A percentile compares a stretch with the other conserved stretches of the same genome.
Conservation (phyloP, 2,797 vertebrate genomes). For the Kryptopterus vitreolus region DNA sequence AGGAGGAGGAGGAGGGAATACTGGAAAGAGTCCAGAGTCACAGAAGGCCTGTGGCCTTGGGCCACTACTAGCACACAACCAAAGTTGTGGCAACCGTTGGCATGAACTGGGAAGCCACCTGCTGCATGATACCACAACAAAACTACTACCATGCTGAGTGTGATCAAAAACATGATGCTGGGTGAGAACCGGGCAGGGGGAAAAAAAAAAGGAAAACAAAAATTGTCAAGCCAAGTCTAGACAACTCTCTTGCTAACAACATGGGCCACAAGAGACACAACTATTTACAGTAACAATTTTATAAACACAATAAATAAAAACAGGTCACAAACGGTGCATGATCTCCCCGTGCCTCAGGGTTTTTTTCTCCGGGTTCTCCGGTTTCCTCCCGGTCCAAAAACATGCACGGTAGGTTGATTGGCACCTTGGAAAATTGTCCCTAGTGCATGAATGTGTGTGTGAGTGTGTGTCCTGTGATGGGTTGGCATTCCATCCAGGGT, state of each 20-base stretch:
- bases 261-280: neutral
- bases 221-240: slow-evolving; percentile 10
- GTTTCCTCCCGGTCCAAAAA: no score
- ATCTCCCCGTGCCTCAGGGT: no score
- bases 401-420: no score
- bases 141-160: slow-evolving; percentile 28
- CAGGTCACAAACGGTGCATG: slow-evolving; percentile 49
- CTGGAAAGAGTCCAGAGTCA: slow-evolving; percentile 32
- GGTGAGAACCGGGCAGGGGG: neutral
- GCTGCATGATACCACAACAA: slow-evolving; percentile 23
- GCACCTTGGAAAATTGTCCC: no score
- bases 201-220: slow-evolving; percentile 13
- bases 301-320: slow-evolving; percentile 6
- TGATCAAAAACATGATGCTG: slow-evolving; percentile 31
- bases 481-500: no score
- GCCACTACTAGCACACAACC: slow-evolving; percentile 36
- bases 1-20: slow-evolving; percentile 20
- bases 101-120: slow-evolving; percentile 8
- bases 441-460: no score
- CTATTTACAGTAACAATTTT: slow-evolving; percentile 32
- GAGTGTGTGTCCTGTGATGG: no score
- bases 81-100: slow-evolving; percentile 20
- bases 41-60: slow-evolving; percentile 36
- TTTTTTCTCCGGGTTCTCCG: no score
- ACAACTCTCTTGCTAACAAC: slow-evolving; percentile 24